Base-by-base conservation (phyloP, 1,140 invertebrate genomes). In the Uloborus diversus region DNA sequence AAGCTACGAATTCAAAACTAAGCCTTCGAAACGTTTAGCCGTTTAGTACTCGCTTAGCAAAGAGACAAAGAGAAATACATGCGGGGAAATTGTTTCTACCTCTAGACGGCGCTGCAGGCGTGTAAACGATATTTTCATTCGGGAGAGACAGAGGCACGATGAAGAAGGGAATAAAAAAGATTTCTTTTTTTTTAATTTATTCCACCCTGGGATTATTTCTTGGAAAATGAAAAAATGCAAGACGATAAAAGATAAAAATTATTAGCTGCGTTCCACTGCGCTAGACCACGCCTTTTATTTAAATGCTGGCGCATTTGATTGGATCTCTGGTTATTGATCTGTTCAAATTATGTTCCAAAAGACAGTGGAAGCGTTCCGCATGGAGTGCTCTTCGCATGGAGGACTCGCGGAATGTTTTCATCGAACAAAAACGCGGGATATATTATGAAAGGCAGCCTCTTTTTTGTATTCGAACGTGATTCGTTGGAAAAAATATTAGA, bases 331-430 rank as follows among this genome's bases (percentile, higher is more conserved):
- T 25, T 73, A 73, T 73, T 73, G 69, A 73, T 73, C 69, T 35
- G 30, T 73, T 73, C 69, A 47, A 73, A 73, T 73, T 73, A 73
- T 73, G 69, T 61, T 73, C 33, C 33, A 53, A 68, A 64, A 37
- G 61, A 64, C 32, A 32, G 61, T 35, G 61, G 53, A 68, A 42
- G 32, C 32, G 42, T 51, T 4, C 13, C 49, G 53, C 53, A 51
- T 47, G 33, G 28, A 28, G 27, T 69, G 25, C 65, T 33, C 53
- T 68, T 71, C 30, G 56, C 56, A 5, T 51, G 49, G 49, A n/a
- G 32, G 61, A 64, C 66, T 56, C 35, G 49, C 51, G 66, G n/a
- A 70, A 56, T 59, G 56, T 59, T 59, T 59, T 59, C 30, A 30
- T 30, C 23, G 14, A 17, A 14, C 32, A 57, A 28, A 59, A 71